Evolutionary conservation across 2,113 vertebrate genomes (phyloP).

Genomic region (Cercocebus atys): DNA sequence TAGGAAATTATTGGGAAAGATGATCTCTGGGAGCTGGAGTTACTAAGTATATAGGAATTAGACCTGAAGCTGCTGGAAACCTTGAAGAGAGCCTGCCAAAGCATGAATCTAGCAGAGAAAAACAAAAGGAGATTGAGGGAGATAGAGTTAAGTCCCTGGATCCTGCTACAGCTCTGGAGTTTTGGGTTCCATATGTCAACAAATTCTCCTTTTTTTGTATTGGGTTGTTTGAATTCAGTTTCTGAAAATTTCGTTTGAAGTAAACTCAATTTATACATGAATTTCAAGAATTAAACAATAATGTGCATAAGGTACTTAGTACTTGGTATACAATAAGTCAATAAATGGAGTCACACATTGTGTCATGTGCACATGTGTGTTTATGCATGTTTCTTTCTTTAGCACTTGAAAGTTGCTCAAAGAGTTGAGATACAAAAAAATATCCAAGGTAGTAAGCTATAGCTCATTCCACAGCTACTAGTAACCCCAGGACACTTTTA

Average conservation of each 20-base stretch:
- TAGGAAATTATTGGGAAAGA: not conserved
- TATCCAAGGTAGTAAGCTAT: not conserved
- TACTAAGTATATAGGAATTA: not conserved
- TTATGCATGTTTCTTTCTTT: not conserved
- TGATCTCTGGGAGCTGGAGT: not conserved
- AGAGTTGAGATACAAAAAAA: constrained; percentile 18
- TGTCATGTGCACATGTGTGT: not conserved
- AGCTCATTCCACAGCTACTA: not conserved
- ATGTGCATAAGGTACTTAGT: not conserved
- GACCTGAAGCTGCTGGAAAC: not conserved
- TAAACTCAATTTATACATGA: not conserved
- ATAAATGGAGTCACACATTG: not conserved
- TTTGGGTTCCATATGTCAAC: not conserved
- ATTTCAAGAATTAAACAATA: not conserved
- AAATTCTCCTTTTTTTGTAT: not conserved
- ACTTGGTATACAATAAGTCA: not conserved
- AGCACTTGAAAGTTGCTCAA: not conserved
- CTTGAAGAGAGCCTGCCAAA: not conserved
- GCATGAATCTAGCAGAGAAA: not conserved
- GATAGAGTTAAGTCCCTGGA: not conserved
- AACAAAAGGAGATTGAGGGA: not conserved
- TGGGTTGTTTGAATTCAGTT: not conserved
- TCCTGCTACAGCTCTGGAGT: not conserved
- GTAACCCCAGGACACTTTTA: not conserved
- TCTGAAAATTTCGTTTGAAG: constrained; percentile 6